These are phyloP conservation scores for Ageneiosus marmoratus DNA, from an alignment of 2,113 vertebrate genomes.

Conservation along the genomic window DNA sequence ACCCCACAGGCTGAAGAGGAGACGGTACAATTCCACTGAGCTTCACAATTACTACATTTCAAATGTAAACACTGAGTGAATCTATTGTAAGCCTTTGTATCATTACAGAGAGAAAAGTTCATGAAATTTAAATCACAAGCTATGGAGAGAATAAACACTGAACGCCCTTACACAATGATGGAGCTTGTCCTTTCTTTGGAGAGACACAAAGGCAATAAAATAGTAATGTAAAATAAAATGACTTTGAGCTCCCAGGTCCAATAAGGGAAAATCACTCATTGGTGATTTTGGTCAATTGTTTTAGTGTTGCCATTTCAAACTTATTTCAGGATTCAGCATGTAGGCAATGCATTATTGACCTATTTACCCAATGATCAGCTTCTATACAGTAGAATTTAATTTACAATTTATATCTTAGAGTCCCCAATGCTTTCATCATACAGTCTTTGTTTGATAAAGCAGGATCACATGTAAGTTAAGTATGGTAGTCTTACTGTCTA, in stretches of 20 bases:
- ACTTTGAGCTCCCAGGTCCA: conserved; percentile 49
- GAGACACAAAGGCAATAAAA: conserved; percentile 61
- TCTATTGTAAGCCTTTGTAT: conserved; percentile 8
- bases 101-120: background rate
- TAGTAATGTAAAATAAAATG: conserved; percentile 59
- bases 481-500: conserved; percentile 35
- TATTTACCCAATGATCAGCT: background rate
- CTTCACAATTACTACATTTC: conserved; percentile 6
- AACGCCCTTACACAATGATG: conserved; percentile 28
- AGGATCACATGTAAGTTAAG: conserved; percentile 67
- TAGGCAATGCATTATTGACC: background rate
- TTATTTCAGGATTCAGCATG: background rate
- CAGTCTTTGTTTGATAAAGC: conserved; percentile 35
- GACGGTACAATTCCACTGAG: background rate
- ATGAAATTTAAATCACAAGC: conserved; percentile 26
- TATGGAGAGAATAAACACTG: background rate
- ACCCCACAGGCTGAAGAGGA: background rate
- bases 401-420: background rate
- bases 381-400: background rate
- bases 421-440: background rate
- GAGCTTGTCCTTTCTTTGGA: conserved; percentile 53
- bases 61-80: conserved; percentile 11
- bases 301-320: background rate
- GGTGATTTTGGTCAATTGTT: conserved; percentile 51
- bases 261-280: conserved; percentile 47